Evolutionary conservation across 1,140 invertebrate genomes (phyloP).

Genomic region (Anastrepha obliqua): DNA sequence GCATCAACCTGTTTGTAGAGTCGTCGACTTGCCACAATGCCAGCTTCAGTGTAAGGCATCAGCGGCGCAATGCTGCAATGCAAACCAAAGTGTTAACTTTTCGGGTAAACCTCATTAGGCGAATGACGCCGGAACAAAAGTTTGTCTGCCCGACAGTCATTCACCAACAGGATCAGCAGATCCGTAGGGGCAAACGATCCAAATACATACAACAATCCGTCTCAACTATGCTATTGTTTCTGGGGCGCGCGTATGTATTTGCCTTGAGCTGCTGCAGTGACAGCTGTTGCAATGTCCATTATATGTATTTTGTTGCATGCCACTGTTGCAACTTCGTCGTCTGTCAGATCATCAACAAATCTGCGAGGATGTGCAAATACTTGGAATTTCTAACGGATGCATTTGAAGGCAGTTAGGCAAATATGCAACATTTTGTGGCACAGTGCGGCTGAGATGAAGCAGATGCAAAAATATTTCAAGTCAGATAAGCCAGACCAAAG

Average conservation of each 20-base stretch:
- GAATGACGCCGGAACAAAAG: conserved; percentile 27
- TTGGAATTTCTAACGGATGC: conserved; percentile 46
- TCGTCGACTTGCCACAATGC: neutral
- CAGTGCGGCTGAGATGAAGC: neutral
- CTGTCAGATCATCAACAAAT: conserved; percentile 29
- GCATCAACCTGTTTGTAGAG: neutral
- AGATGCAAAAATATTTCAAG: conserved; percentile 5
- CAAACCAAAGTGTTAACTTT: conserved; percentile 62
- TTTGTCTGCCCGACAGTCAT: neutral
- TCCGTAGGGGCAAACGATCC: neutral
- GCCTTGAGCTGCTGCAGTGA: conserved; percentile 2
- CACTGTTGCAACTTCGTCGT: neutral
- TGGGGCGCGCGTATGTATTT: neutral
- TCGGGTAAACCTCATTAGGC: conserved; percentile 61
- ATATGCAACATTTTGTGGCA: conserved; percentile 51
- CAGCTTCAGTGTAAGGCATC: neutral
- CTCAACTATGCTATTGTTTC: neutral
- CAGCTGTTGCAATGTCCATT: neutral
- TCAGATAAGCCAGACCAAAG: conserved; percentile 15
- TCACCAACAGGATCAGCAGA: neutral
- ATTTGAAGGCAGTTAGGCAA: conserved; percentile 45
- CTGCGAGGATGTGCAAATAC: conserved; percentile 47
- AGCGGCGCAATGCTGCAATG: neutral
- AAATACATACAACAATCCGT: conserved; percentile 8
- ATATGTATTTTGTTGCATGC: neutral